Conservation (phyloP, 2,797 vertebrate genomes). For the Iguana delicatissima region DNA sequence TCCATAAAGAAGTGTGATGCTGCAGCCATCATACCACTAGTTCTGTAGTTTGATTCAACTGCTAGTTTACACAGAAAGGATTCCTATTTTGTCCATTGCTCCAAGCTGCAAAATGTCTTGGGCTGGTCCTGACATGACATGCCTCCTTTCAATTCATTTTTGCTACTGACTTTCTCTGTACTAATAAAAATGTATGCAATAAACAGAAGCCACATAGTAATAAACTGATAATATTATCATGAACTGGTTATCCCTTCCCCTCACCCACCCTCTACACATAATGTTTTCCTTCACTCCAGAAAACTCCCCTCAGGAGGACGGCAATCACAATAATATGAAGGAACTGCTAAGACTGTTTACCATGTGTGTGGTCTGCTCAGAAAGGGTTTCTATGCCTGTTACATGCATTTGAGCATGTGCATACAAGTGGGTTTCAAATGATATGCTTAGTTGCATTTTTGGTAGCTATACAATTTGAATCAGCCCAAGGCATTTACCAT, state of each 20-base stretch:
- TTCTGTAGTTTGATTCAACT: not conserved
- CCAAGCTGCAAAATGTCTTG: not conserved
- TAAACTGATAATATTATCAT: not conserved
- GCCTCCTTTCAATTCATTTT: not conserved
- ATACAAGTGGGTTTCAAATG: slow-evolving; percentile 7
- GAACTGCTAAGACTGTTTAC: not conserved
- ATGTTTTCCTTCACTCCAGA: not conserved
- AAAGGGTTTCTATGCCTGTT: not conserved
- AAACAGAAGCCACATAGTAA: not conserved
- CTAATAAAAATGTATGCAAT: not conserved
- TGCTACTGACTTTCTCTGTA: not conserved
- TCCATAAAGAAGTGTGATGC: not conserved
- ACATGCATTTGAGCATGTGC: not conserved
- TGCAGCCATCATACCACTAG: not conserved
- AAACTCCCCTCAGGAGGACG: not conserved
- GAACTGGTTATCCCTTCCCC: not conserved
- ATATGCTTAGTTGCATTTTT: not conserved
- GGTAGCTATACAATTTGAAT: not conserved
- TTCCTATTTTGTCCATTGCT: not conserved
- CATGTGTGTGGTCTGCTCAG: not conserved
- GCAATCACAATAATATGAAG: not conserved
- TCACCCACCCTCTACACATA: not conserved
- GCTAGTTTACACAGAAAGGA: not conserved
- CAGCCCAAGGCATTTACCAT: not conserved
- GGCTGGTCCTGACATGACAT: not conserved